Evolutionary conservation across 2,113 vertebrate species (phyloP), one percentile per base, ranked within the genome.

Genomic region (Alethe castanea): DNA sequence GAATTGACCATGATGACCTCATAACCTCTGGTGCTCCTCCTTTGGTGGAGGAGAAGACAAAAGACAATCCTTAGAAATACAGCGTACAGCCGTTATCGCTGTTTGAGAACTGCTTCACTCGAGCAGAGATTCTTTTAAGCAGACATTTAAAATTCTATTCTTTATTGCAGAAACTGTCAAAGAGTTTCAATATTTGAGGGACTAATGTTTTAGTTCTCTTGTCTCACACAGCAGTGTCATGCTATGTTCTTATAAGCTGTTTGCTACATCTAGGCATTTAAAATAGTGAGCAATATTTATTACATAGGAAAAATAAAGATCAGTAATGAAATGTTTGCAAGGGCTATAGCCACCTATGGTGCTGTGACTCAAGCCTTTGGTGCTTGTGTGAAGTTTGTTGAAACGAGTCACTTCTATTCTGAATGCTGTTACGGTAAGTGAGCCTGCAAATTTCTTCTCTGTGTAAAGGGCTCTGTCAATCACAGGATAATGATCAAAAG

Each of bases 121-220:
- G 6, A 38, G 31, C 36, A 45, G 28, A 66, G 25, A 5, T 28
- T 57, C 22, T 35, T 50, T 48, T 36, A 40, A 60, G 26, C 4
- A 5, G 12, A 10, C 0, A 0, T 7, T 2, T 44, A 14, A 72
- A 69, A 56, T 36, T 8, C 12, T 12, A 8, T 33, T 70, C 4
- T 40, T 59, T 26, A 48, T n/a, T 45, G 48, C 24, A 52, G 48
- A 15, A 23, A 23, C 28, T 56, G 38, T 53, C 47, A 14, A 74
- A 47, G 12, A n/a, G 18, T 59, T 66, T 76, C 42, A 38, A 0
- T 66, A 12, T 35, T 67, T 70, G 0, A 50, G 54, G 19, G 15
- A 10, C n/a, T 50, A 12, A 59, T 59, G 13, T 8, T 80, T 36
- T 56, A 33, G 7, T 74, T 73, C 13, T 42, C 12, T 69, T 33